Base-by-base conservation (phyloP, 2,888 invertebrate species). In the Chaetogeoica ovagalla region DNA sequence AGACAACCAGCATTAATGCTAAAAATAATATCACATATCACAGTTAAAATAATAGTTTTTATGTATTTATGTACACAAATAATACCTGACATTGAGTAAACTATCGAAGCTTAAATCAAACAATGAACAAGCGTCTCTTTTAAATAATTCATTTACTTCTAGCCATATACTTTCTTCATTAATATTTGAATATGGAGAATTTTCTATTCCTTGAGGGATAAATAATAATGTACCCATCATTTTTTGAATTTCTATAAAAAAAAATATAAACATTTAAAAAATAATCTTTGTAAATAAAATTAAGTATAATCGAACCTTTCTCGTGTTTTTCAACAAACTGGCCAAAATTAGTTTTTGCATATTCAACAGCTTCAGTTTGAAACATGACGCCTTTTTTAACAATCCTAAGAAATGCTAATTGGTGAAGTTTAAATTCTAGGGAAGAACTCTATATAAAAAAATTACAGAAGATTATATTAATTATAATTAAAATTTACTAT, bases 1-100 rank as follows among this genome's bases (percentile, higher is more conserved):
- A 92, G 92, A 85, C 95, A 95, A 69, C 98, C 98, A 43, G 97
- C 96, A 86, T 94, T 92, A 83, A 97, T 92, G 83, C 96, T 91
- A 43, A n/a, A 75, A n/a, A 65, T 21, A 21, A 30, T 43, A 69
- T 11, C 23, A 52, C 17, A 8, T 17, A 19, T 4, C 1, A 48
- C 13, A 48, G 30, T 30, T 30, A 1, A 48, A 9, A 48, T 48
- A 48, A 11, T 4, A 30, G 30, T 30, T 30, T 30, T 30, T 30
- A 30, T 30, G 4, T 30, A 30, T 30, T 30, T 30, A 30, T 30
- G 13, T 13, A 48, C 1, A 48, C 11, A 48, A 13, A 48, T 55
- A 21, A 84, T 86, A 91, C 91, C 91, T 96, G 84, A 96, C 95
- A 82, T 95, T 93, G 79, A 98, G 89, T 43, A 97, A 95, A 84